Evolutionary conservation across 2,797 vertebrate genomes (phyloP).

Genomic region (Alosa sapidissima): DNA sequence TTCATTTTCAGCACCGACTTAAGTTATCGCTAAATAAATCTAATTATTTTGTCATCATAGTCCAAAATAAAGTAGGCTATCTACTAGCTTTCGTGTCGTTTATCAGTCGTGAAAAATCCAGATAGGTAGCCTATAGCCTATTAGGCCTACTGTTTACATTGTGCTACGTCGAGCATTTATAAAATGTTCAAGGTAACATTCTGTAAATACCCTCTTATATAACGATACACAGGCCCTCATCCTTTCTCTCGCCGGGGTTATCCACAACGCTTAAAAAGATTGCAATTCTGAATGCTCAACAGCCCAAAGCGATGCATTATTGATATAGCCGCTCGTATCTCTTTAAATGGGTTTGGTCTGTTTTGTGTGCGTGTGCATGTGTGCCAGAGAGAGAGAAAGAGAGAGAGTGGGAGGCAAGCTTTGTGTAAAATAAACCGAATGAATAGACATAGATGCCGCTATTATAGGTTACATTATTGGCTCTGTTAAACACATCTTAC

Average conservation of each 20-base stretch:
- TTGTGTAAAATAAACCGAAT: constrained; percentile 57
- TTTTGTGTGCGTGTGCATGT: constrained; percentile 56
- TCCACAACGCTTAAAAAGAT: constrained; percentile 36
- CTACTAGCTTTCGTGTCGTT: background rate
- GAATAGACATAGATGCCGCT: constrained; percentile 52
- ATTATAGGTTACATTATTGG: constrained; percentile 47
- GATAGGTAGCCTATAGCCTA: background rate
- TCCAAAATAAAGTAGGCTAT: background rate
- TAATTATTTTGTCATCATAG: background rate
- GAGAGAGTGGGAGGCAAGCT: constrained; percentile 56
- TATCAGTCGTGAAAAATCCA: background rate
- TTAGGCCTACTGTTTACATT: constrained; percentile 3
- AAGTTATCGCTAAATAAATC: background rate
- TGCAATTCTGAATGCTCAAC: constrained; percentile 31
- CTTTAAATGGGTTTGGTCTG: constrained; percentile 70
- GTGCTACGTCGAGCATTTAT: background rate
- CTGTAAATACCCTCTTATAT: constrained; percentile 32
- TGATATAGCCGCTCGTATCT: constrained; percentile 53
- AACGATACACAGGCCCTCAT: constrained; percentile 30
- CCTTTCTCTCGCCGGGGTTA: constrained; percentile 33
- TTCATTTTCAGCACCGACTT: background rate
- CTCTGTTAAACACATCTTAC: constrained; percentile 45
- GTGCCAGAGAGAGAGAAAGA: constrained; percentile 47
- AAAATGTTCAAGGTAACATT: background rate
- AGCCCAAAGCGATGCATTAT: constrained; percentile 42